These are phyloP conservation scores for Phrynosoma platyrhinos DNA, from an alignment of 2,113 vertebrate genomes.

Conservation along the genomic window DNA sequence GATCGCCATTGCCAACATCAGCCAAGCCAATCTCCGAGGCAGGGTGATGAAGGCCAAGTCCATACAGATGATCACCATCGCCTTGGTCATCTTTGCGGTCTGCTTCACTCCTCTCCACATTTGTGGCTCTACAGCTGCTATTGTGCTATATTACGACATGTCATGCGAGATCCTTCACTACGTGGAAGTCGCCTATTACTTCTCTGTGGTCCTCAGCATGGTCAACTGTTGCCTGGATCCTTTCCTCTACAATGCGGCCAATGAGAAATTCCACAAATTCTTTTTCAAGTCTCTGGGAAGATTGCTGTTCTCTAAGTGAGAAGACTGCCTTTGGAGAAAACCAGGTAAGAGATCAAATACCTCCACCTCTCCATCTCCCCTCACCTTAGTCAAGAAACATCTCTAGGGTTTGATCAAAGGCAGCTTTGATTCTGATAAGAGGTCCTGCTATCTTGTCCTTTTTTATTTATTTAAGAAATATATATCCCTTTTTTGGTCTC, in stretches of 20 bases:
- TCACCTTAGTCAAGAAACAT: too few relatives aligned
- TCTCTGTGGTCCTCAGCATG: slow-evolving; percentile 58
- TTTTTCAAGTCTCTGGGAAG: neutral
- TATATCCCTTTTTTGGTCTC: too few relatives aligned
- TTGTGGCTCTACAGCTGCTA: slow-evolving; percentile 60
- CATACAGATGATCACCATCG: slow-evolving; percentile 66
- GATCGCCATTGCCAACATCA: slow-evolving; percentile 63
- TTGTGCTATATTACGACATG: slow-evolving; percentile 35
- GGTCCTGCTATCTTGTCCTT: too few relatives aligned
- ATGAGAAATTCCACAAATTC: slow-evolving; percentile 50
- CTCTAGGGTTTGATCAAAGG: too few relatives aligned
- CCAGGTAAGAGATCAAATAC: too few relatives aligned
- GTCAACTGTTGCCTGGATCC: slow-evolving; percentile 72
- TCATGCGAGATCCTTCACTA: slow-evolving; percentile 38
- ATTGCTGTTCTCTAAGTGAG: accelerated
- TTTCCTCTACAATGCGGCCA: slow-evolving; percentile 61
- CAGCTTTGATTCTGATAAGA: too few relatives aligned
- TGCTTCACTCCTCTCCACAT: slow-evolving; percentile 78
- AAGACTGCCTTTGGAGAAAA: neutral
- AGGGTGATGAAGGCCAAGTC: slow-evolving; percentile 74
- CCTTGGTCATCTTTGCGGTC: slow-evolving; percentile 72
- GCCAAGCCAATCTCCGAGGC: slow-evolving; percentile 63
- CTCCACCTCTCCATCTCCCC: too few relatives aligned
- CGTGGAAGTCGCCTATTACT: slow-evolving; percentile 58
- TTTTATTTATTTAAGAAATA: too few relatives aligned